phyloP scores from a whole-genome alignment of 2,113 vertebrate genomes.

The Gavialis gangeticus region DNA sequence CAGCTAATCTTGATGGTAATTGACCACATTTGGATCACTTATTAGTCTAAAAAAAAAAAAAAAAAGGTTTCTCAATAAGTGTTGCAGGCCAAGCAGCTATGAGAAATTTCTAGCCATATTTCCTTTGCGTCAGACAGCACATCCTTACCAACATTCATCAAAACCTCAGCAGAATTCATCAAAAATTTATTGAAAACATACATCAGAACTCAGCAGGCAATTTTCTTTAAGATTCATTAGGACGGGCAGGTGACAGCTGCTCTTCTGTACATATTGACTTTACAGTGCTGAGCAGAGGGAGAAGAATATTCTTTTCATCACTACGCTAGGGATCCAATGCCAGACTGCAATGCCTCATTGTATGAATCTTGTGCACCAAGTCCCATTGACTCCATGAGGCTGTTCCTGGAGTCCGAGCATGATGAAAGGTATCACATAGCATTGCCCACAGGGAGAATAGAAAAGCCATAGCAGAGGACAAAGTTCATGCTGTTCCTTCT shows the following conservation, averaged over 20 bases:
- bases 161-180: neutral
- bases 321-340: neutral
- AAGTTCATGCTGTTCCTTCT: accelerated
- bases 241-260: neutral
- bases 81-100: neutral
- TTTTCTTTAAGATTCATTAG: neutral
- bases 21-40: neutral
- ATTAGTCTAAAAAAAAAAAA: neutral
- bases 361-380: neutral
- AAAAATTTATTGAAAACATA: too few relatives aligned
- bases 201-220: neutral
- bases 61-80: neutral
- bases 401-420: neutral
- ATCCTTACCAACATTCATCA: neutral
- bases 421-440: neutral
- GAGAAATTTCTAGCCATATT: neutral
- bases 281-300: neutral
- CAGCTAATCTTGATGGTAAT: neutral
- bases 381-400: neutral
- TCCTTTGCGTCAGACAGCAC: neutral
- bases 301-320: neutral
- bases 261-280: neutral
- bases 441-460: neutral
- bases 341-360: neutral
- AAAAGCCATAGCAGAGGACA: neutral